Percentiles rank a stretch among this genome's conserved stretches.
phyloP scores from a whole-genome alignment of 2,113 vertebrate genomes.

The Lynx canadensis region DNA sequence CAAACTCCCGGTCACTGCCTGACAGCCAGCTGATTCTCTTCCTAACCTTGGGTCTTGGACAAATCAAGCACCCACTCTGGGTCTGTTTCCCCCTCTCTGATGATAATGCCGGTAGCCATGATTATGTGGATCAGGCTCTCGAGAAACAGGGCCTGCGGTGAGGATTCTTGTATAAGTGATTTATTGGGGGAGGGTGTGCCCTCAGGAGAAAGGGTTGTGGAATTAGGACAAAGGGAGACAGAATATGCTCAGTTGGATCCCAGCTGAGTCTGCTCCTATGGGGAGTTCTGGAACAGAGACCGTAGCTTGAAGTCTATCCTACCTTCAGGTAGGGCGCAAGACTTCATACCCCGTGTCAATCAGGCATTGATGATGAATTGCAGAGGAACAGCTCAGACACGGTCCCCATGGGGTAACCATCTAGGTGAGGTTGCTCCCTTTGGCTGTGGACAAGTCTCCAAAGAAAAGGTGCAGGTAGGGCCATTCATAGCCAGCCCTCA shows the following conservation, averaged over 20 bases:
- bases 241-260: not conserved
- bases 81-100: not conserved
- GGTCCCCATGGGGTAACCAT: too few species aligned
- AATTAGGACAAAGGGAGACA: not conserved
- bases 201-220: not conserved
- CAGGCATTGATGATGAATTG: not conserved
- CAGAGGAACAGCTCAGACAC: too few species aligned
- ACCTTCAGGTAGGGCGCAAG: fast-evolving
- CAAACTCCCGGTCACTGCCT: not conserved
- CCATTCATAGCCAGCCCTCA: not conserved
- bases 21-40: not conserved
- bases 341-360: not conserved
- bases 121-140: not conserved
- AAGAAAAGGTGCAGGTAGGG: not conserved
- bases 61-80: not conserved
- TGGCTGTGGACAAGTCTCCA: not conserved
- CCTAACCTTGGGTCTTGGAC: not conserved
- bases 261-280: not conserved
- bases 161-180: not conserved
- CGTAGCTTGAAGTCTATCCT: not conserved
- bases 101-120: too few species aligned
- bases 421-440: not conserved
- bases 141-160: not conserved
- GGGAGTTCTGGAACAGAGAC: not conserved
- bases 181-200: not conserved